phyloP scores from a whole-genome alignment of 2,113 vertebrate genomes.

The Salvator merianae region DNA sequence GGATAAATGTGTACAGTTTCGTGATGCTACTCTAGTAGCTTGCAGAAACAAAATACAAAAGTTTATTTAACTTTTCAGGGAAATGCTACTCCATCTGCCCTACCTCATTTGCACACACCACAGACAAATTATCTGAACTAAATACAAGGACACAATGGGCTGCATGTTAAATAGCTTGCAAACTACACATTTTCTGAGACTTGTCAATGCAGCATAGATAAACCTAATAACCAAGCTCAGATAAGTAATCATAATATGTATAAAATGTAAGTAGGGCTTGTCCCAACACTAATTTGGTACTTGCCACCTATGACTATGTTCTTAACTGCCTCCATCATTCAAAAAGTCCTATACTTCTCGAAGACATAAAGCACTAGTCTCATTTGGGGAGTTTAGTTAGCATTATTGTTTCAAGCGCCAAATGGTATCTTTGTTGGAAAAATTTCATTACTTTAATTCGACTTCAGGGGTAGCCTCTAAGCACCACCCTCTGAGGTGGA shows the following conservation, averaged over 20 bases:
- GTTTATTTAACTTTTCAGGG: not conserved
- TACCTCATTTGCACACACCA: not conserved
- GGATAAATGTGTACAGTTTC: not conserved
- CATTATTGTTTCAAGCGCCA: not conserved
- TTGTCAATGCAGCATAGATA: not conserved
- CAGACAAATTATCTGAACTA: not conserved
- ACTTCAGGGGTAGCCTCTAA: no score
- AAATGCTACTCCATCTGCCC: not conserved
- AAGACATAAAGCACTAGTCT: not conserved
- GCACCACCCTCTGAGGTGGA: no score
- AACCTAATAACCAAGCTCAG: not conserved
- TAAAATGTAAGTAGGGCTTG: not conserved
- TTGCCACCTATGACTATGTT: not conserved
- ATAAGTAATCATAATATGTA: no score
- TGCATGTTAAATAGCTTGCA: not conserved
- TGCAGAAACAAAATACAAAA: not conserved
- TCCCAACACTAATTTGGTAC: not conserved
- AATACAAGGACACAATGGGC: not conserved
- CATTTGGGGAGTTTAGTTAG: not conserved
- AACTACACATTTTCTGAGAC: not conserved
- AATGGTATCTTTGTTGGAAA: no score
- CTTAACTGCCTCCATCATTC: not conserved
- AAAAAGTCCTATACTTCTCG: not conserved
- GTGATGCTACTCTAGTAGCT: not conserved
- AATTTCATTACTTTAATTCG: not conserved